Conservation (phyloP, 2,797 vertebrate species). For the Betta splendens region DNA sequence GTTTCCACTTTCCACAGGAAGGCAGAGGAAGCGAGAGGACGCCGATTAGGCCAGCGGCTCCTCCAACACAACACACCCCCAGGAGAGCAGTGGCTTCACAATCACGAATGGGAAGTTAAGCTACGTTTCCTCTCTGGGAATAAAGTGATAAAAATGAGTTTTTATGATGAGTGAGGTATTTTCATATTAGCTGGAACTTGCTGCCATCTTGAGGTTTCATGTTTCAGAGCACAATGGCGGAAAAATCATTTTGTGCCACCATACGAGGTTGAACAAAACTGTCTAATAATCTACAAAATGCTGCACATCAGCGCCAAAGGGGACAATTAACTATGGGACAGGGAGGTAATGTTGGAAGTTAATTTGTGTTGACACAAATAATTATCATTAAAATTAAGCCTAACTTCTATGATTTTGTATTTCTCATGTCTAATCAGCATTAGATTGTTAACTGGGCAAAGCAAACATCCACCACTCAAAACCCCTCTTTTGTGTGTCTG, state of each 20-base stretch:
- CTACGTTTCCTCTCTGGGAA: conserved; percentile 23
- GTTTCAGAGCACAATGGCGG: conserved; percentile 36
- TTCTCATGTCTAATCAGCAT: too few species aligned
- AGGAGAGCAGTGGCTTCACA: neutral
- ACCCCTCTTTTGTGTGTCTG: too few species aligned
- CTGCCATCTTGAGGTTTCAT: conserved; percentile 70
- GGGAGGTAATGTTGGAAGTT: too few species aligned
- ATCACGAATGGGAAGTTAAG: conserved; percentile 10
- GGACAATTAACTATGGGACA: too few species aligned
- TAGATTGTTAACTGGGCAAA: too few species aligned
- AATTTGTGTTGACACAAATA: too few species aligned
- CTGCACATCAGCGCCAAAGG: too few species aligned
- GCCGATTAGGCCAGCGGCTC: conserved; percentile 36
- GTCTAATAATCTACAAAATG: too few species aligned
- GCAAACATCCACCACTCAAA: too few species aligned
- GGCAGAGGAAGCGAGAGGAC: conserved; percentile 45
- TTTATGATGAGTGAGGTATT: conserved; percentile 9
- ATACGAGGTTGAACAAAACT: too few species aligned
- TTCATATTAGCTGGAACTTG: conserved; percentile 49
- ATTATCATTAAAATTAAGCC: too few species aligned
- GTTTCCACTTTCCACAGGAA: conserved; percentile 75
- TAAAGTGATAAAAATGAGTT: conserved; percentile 25
- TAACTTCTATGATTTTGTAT: too few species aligned
- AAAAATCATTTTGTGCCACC: conserved; percentile 11
- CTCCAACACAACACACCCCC: conserved; percentile 4